Evolutionary conservation across 2,888 invertebrate genomes (phyloP).

Genomic region (Agrotis ipsilon): DNA sequence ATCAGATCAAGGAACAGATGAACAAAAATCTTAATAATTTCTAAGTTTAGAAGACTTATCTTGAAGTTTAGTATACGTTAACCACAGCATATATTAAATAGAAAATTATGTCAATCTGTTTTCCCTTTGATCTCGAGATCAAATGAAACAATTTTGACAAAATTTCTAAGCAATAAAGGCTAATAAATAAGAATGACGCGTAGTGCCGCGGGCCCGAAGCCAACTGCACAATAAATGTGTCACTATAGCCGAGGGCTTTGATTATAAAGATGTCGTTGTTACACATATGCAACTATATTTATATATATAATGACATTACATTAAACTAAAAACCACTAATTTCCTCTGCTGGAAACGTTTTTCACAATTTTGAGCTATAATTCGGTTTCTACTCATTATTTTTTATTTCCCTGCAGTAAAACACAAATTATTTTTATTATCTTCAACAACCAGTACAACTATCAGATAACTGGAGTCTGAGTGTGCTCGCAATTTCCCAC

Average conservation of each 20-base stretch:
- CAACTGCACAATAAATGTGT: conserved; percentile 69
- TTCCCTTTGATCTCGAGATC: conserved; percentile 65
- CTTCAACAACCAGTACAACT: conserved; percentile 14
- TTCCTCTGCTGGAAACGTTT: conserved; percentile 37
- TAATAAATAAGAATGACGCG: conserved; percentile 62
- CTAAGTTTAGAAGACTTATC: conserved; percentile 53
- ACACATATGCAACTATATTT: conserved; percentile 65
- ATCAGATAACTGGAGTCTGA: conserved; percentile 39
- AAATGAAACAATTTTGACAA: conserved; percentile 68
- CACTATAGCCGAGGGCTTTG: conserved; percentile 64
- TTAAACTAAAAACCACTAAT: conserved; percentile 53
- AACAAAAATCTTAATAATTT: conserved; percentile 39
- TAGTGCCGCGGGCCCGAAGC: conserved; percentile 59
- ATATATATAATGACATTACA: conserved; percentile 52
- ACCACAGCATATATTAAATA: conserved; percentile 55
- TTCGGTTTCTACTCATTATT: conserved; percentile 47
- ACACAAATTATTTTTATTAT: conserved; percentile 14
- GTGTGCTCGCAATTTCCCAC: conserved; percentile 19
- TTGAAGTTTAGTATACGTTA: conserved; percentile 49
- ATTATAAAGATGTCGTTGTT: conserved; percentile 64
- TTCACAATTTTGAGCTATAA: conserved; percentile 38
- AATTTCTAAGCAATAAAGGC: conserved; percentile 62
- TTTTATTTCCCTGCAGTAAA: conserved; percentile 40
- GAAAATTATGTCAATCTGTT: conserved; percentile 66
- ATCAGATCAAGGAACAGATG: background rate